Percentiles rank a stretch among this genome's conserved stretches.
Evolutionary conservation across 2,113 vertebrate genomes (phyloP).

Genomic region (Semicossyphus pulcher): DNA sequence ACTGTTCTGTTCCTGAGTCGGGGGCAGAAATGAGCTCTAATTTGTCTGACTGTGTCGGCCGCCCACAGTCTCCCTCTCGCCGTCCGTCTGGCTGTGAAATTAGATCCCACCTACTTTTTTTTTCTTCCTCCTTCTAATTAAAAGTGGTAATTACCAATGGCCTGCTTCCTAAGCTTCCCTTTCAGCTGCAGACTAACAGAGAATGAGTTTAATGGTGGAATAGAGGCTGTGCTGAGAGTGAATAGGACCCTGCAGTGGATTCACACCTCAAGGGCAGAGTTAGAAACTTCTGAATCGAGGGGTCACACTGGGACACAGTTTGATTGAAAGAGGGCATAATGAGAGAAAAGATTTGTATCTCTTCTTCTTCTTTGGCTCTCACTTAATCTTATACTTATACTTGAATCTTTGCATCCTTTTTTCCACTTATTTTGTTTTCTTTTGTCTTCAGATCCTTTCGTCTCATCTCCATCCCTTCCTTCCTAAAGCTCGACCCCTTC

Average conservation of each 20-base stretch:
- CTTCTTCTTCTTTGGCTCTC: neutral
- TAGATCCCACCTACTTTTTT: slow-evolving; percentile 28
- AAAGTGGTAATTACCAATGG: slow-evolving; percentile 58
- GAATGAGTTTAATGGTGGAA: neutral
- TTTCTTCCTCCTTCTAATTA: slow-evolving; percentile 50
- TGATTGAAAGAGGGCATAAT: neutral
- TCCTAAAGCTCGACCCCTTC: neutral
- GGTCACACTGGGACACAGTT: neutral
- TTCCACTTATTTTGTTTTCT: neutral
- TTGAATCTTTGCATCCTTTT: neutral
- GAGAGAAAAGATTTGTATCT: neutral
- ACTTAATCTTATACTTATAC: neutral
- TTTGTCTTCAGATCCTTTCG: neutral
- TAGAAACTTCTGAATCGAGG: no score
- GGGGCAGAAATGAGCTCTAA: slow-evolving; percentile 41
- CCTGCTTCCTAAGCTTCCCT: slow-evolving; percentile 13
- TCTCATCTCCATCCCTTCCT: neutral
- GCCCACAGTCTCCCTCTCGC: slow-evolving; percentile 1
- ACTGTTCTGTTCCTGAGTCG: slow-evolving; percentile 1
- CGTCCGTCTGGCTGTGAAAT: slow-evolving; percentile 43
- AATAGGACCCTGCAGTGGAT: no score
- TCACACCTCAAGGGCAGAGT: neutral
- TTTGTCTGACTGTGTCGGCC: neutral
- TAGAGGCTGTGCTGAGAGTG: neutral
- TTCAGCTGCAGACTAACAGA: slow-evolving; percentile 15